These are phyloP conservation scores for Microcaecilia unicolor DNA, from an alignment of 2,797 vertebrate genomes.

Conservation along the genomic window DNA sequence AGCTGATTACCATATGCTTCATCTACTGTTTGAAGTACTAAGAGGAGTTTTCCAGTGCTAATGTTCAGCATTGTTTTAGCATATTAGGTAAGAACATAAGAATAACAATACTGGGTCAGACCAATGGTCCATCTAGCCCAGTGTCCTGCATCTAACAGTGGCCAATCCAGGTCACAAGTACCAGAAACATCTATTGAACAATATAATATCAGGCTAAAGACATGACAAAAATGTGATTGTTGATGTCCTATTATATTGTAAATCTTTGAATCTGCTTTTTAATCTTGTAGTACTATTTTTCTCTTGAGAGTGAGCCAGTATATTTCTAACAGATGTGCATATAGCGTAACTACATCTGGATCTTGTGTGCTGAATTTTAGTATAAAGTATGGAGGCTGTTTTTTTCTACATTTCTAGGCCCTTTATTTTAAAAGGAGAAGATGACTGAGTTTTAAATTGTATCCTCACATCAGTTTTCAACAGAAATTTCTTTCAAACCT, in stretches of 20 bases:
- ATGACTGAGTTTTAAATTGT: slow-evolving; percentile 9
- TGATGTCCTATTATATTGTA: too few species aligned
- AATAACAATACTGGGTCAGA: too few species aligned
- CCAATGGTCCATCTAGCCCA: too few species aligned
- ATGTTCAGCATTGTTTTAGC: too few species aligned
- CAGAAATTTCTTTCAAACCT: too few species aligned
- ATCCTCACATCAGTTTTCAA: slow-evolving; percentile 34
- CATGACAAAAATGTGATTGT: too few species aligned
- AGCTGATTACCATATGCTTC: not conserved
- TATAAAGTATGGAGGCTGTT: not conserved
- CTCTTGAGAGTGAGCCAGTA: not conserved
- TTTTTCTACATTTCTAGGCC: not conserved
- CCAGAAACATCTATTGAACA: not conserved
- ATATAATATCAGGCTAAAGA: not conserved
- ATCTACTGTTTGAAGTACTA: not conserved
- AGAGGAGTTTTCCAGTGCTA: not conserved
- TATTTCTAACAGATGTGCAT: not conserved
- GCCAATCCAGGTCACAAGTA: too few species aligned
- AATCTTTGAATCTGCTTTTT: not conserved
- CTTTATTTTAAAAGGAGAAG: not conserved
- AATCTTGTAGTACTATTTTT: not conserved
- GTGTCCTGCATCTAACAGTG: too few species aligned
- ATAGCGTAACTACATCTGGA: rapidly evolving
- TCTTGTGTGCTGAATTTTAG: not conserved
- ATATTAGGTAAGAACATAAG: too few species aligned